Conservation (phyloP, 2,113 vertebrate species). For the Malurus alboscapulatus region DNA sequence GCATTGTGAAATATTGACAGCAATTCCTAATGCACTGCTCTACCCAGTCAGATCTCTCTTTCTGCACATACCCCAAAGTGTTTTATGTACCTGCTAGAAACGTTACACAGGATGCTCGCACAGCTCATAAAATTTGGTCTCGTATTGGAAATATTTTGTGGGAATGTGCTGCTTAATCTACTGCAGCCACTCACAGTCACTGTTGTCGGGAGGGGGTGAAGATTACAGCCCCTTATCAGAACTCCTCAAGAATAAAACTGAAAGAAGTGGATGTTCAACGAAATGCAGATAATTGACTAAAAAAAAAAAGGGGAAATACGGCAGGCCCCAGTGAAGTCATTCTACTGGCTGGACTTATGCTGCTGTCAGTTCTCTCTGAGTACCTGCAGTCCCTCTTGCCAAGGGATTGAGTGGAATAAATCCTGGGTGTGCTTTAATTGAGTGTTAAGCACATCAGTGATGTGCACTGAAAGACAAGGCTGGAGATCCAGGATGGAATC, state of each 20-base stretch:
- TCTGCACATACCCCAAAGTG: not conserved
- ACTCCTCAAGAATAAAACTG: slow-evolving; percentile 17
- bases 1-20: not conserved
- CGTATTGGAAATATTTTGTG: slow-evolving; percentile 33
- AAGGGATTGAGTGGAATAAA: not conserved
- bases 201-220: not conserved
- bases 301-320: not conserved
- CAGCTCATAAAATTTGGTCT: slow-evolving; percentile 51
- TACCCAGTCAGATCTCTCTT: not conserved
- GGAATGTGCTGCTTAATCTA: slow-evolving; percentile 40
- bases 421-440: not conserved
- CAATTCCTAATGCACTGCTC: not conserved
- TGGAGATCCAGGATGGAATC: not conserved
- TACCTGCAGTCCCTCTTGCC: not conserved
- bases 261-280: not conserved
- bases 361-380: not conserved
- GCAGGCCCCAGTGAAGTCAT: not conserved
- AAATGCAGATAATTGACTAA: not conserved
- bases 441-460: not conserved
- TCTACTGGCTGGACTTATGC: not conserved
- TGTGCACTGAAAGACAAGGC: not conserved
- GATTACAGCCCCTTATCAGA: not conserved
- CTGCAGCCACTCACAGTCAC: slow-evolving; percentile 17
- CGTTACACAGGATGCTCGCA: slow-evolving; percentile 21
- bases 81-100: slow-evolving; percentile 59